These are phyloP conservation scores for Erpobdella octoculata DNA, from an alignment of 2,888 invertebrate species.

Conservation along the genomic window DNA sequence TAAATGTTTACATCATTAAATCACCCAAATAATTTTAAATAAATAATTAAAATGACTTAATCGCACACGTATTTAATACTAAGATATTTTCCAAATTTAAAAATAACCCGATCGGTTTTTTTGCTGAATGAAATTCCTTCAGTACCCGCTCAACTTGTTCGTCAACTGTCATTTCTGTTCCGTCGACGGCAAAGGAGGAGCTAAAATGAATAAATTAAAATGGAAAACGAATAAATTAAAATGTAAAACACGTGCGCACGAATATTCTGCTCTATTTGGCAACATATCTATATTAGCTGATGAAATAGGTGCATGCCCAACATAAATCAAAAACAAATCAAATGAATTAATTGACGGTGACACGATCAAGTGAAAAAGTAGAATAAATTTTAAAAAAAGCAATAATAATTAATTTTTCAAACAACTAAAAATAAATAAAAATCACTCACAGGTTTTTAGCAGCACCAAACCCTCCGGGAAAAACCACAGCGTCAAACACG, in stretches of 20 bases:
- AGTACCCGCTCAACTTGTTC: constrained; percentile 54
- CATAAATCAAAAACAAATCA: too few relatives aligned
- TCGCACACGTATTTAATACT: neutral
- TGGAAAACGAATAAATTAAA: neutral
- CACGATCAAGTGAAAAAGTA: neutral
- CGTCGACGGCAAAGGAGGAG: constrained; percentile 56
- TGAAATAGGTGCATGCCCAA: too few relatives aligned
- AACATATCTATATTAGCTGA: too few relatives aligned
- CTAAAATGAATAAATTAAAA: constrained; percentile 43
- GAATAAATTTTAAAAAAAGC: neutral
- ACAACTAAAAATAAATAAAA: neutral
- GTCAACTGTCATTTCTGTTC: constrained; percentile 53
- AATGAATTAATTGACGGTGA: too few relatives aligned
- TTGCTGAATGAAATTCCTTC: constrained; percentile 54
- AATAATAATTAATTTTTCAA: neutral
- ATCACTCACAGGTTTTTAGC: constrained; percentile 57
- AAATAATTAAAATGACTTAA: neutral
- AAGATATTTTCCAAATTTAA: neutral
- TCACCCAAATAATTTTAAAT: neutral
- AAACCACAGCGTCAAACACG: constrained; percentile 55
- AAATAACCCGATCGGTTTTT: constrained; percentile 56
- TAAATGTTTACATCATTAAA: too few relatives aligned
- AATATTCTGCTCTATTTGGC: too few relatives aligned
- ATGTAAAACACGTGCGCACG: neutral
- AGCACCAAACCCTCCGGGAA: constrained; percentile 59